Base-by-base conservation (phyloP, 2,797 vertebrate species). In the Mus caroli region DNA sequence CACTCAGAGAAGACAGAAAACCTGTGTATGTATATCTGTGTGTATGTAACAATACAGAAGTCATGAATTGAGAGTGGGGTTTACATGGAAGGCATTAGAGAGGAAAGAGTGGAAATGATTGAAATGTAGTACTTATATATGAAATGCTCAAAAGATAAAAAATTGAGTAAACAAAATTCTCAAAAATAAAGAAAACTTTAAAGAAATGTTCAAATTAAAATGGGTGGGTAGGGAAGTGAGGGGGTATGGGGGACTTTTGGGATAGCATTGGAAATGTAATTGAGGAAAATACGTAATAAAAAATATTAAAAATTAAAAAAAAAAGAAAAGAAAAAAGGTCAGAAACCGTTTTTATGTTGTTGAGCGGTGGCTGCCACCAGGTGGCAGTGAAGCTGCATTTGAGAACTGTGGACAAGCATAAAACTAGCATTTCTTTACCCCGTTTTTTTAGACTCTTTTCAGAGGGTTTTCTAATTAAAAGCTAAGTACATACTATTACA, bases 401-500 rank as follows among this genome's bases (percentile, higher is more conserved):
- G 71, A 11, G 37, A 79, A 94, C 84, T 2, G 0, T 6, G 64
- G 46, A 37, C 0, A 26, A 76, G 43, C 40, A 22, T n/a, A 69
- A 40, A 95, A 56, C 37, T 75, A 82, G 37, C 22, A 76, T 76
- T 87, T 90, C 34, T 86, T 89, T 95, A 88, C 40, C 9, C 28
- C 0, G 6, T 9, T 5, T 34, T 62, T 84, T 37, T 19, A 43
- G 15, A n/a, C 12, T 24, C 40, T 73, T 92, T 43, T 73, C 60
- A 93, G 73, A 90, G 64, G 89, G 40, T 82, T 96, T 93, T 96
- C 54, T 92, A 94, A 82, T 94, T 15, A 76, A 82, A 91, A 94
- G 84, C 60, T 84, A 92, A 89, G 87, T 76, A 73, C n/a, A 20
- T 83, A 54, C 28, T 85, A 77, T 88, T 77, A 28, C 52, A 77